Base-by-base conservation (phyloP, 2,888 invertebrate genomes). In the Gymnoscelis rufifasciata region DNA sequence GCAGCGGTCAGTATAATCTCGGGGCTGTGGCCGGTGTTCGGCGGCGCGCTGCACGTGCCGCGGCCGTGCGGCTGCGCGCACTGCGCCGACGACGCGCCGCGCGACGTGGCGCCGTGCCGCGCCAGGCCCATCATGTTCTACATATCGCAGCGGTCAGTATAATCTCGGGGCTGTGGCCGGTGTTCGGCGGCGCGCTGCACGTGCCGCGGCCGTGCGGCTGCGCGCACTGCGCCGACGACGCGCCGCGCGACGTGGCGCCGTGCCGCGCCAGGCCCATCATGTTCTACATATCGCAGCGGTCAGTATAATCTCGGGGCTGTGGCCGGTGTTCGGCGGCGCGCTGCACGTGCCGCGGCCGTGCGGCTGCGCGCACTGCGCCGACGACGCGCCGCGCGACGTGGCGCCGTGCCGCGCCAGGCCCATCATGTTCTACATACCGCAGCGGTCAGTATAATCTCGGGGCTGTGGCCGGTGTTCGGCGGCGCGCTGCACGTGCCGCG, bases 361-460 rank as follows among this genome's bases (percentile, higher is more conserved):
- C 62, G 74, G 72, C 26, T 88, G 88, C 84, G 74, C 70, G 45
- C 79, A 56, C 67, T 86, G 74, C 74, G 79, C 77, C 55, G 84
- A 64, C 64, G 83, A 84, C 56, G 44, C 64, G 26, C 54, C 54
- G 36, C 45, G 54, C 60, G 39, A 50, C 55, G 14, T 71, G 65
- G 36, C 62, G 13, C 62, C 56, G 62, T 88, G 88, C 68, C 59
- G 80, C 39, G 81, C 89, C 0, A 80, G 94, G 8, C 92, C 93
- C 0, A 92, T 94, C 63, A 93, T 97, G 92, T 97, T 97, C 77
- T 97, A 97, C 73, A 97, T 97, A 56, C 97, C 97, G 10, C 97
- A 97, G 77, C 89, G 92, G 91, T 91, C 7, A 29, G 12, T 7
- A 26, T 2, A 26, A 23, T 23, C n/a, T n/a, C n/a, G n/a, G n/a